Evolutionary conservation across 2,113 vertebrate species (phyloP), one percentile per base, ranked within the genome.

Genomic region (Maccullochella peelii): DNA sequence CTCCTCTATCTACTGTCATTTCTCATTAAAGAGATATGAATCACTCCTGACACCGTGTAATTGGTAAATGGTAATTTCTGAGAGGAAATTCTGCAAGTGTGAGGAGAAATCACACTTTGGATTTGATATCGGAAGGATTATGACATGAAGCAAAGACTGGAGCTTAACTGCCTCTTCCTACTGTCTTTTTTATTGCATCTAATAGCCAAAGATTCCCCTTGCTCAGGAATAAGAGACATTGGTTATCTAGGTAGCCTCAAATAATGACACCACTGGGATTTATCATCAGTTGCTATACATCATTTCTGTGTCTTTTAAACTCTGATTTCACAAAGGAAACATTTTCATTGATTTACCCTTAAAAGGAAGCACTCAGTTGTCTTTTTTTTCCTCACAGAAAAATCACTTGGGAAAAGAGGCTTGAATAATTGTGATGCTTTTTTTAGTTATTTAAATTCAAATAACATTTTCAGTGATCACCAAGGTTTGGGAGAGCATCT

Each of bases 1-100:
- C 82, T 86, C 88, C 76, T 84, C 88, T 91, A 90, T 93, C 90
- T 89, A 47, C 91, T 94, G 93, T 92, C 94, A 92, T 93, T 95
- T 94, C 92, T 93, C 94, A 94, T 93, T 93, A 92, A 84, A 86
- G 82, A 90, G 92, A 94, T 94, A 93, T 84, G 91, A 91, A 94
- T 94, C 93, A 90, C 30, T 89, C 91, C 90, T 92, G 94, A 93
- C 93, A 90, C 91, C 85, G 84, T 92, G 90, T 95, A 95, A 94
- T 94, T 94, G 93, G 89, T 89, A 92, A 92, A 93, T 90, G 93
- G 90, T 93, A 92, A 93, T 94, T 94, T 93, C 91, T 91, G 81
- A 91, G 90, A 88, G 90, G 88, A 91, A 90, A 93, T 92, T 92
- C 88, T 71, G 74, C 67, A 61, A 88, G 86, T 87, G 89, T 63